Evolutionary conservation across 2,797 vertebrate genomes (phyloP).

Genomic region (Ptychobarbus kaznakovi): DNA sequence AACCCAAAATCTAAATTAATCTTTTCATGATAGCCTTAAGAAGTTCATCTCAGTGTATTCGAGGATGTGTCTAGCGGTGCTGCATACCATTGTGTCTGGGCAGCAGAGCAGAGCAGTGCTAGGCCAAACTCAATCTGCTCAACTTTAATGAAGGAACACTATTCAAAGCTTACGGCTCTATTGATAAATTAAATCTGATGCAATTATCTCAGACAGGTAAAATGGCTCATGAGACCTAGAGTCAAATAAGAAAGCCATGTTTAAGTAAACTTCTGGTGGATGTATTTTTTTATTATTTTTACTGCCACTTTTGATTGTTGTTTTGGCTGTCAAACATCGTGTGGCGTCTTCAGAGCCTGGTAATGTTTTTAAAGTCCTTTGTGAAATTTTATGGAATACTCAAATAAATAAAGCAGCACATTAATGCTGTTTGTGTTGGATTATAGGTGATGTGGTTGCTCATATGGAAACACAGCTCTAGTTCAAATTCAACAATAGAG

Average conservation of each 20-base stretch:
- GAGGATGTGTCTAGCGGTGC: constrained; percentile 31
- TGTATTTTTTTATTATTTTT: not conserved
- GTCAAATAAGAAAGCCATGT: not conserved
- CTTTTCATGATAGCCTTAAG: constrained; percentile 44
- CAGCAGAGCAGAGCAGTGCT: constrained; percentile 41
- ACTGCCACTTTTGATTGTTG: not conserved
- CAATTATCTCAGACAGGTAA: constrained; percentile 45
- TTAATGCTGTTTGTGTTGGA: constrained; percentile 3
- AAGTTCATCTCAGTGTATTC: constrained; percentile 21
- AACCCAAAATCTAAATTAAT: constrained; percentile 38
- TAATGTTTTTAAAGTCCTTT: not conserved
- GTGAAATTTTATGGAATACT: constrained; percentile 1
- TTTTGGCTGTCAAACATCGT: not conserved
- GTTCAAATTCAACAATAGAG: not conserved
- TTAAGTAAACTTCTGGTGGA: not conserved
- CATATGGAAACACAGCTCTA: not conserved
- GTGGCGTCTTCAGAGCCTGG: not conserved
- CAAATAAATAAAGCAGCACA: not conserved
- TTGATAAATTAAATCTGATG: constrained; percentile 54
- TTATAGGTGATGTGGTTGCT: not conserved
- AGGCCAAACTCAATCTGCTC: constrained; percentile 47
- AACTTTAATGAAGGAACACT: constrained; percentile 54
- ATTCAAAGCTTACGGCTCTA: constrained; percentile 48
- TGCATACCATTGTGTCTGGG: constrained; percentile 43
- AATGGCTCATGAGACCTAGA: constrained; percentile 11